Conservation (phyloP, 2,113 vertebrate species). For the Hippocampus abdominalis region DNA sequence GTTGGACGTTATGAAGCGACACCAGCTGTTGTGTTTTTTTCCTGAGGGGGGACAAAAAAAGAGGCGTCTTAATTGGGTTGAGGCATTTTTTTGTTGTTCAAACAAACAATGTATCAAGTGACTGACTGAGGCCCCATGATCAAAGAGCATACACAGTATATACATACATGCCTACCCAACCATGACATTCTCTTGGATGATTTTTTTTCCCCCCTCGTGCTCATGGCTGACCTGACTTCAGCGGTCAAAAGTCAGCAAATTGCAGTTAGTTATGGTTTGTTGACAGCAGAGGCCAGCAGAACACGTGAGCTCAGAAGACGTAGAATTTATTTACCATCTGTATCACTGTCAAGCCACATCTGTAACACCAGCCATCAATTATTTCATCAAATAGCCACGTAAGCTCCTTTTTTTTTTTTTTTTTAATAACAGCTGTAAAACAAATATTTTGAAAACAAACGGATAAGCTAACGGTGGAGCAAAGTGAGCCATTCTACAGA, state of each 20-base stretch:
- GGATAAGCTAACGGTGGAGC: conserved; percentile 4
- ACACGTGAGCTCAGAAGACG: not conserved
- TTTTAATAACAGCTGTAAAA: not conserved
- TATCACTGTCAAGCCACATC: conserved; percentile 4
- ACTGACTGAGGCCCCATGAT: not conserved
- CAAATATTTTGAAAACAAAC: conserved; percentile 19
- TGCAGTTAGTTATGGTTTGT: conserved; percentile 17
- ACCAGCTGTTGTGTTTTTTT: not conserved
- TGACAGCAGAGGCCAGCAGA: conserved; percentile 8
- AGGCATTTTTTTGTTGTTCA: not conserved
- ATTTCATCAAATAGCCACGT: not conserved
- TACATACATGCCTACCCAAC: not conserved
- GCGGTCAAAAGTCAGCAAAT: not conserved
- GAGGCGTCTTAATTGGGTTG: not conserved
- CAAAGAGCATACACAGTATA: not conserved
- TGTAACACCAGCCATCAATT: not conserved
- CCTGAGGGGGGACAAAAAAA: not conserved
- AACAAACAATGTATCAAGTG: not conserved
- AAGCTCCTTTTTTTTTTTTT: conserved; percentile 3
- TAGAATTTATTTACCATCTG: not conserved
- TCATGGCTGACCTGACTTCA: not conserved
- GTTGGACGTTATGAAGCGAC: not conserved
- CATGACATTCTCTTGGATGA: not conserved
- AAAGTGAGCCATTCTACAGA: conserved; percentile 11
- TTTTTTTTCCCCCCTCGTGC: not conserved